Conservation (phyloP, 2,888 invertebrate species). For the Danaus chrysippus region DNA sequence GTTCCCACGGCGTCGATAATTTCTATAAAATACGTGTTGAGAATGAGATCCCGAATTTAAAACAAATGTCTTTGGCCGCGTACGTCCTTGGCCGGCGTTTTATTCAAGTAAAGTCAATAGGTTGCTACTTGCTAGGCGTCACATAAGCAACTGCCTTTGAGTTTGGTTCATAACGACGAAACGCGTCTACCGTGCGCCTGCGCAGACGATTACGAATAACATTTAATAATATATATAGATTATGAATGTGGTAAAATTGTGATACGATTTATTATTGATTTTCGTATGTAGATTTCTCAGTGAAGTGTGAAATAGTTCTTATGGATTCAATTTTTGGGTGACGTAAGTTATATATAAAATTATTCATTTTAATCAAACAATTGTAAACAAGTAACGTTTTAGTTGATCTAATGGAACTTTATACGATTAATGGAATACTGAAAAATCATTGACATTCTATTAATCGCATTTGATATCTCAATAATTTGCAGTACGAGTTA, state of each 20-base stretch:
- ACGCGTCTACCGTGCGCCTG: slow-evolving; percentile 55
- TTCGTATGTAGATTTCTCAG: background rate
- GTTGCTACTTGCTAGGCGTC: slow-evolving; percentile 48
- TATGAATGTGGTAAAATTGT: background rate
- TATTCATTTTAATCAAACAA: too few relatives aligned
- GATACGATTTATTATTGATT: background rate
- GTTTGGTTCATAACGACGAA: slow-evolving; percentile 47
- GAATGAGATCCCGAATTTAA: slow-evolving; percentile 13
- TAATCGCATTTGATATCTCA: too few relatives aligned
- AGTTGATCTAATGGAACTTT: too few relatives aligned
- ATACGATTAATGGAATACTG: too few relatives aligned
- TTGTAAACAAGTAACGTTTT: too few relatives aligned
- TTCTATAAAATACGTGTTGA: slow-evolving; percentile 12
- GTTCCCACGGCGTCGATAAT: slow-evolving; percentile 15
- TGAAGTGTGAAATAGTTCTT: background rate
- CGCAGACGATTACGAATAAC: slow-evolving; percentile 33
- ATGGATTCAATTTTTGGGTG: background rate
- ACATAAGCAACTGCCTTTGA: slow-evolving; percentile 59
- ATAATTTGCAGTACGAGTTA: too few relatives aligned
- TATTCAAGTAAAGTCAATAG: slow-evolving; percentile 54
- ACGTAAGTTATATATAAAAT: slow-evolving; percentile 2
- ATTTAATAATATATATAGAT: slow-evolving; percentile 2
- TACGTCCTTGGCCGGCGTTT: slow-evolving; percentile 54
- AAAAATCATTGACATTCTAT: too few relatives aligned
- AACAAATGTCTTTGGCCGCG: slow-evolving; percentile 34